Percentiles rank a stretch among this genome's conserved stretches.
phyloP scores from a whole-genome alignment of 2,113 vertebrate species.

The Galbula dea region DNA sequence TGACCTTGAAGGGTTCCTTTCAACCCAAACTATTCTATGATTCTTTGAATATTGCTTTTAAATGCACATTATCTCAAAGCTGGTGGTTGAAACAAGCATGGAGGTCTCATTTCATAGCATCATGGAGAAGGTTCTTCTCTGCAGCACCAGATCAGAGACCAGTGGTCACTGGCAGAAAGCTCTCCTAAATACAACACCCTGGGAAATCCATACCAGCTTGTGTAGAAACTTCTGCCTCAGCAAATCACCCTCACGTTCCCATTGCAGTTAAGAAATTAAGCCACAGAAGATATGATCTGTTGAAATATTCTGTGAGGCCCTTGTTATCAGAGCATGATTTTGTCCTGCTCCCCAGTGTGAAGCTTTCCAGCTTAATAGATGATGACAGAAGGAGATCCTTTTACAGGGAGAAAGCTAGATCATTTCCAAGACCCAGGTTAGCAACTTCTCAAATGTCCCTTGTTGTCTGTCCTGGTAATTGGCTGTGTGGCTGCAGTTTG shows the following conservation, averaged over 20 bases:
- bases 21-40: no score
- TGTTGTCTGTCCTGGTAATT: constrained; percentile 54
- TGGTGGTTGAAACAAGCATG: neutral
- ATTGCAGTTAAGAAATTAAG: neutral
- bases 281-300: neutral
- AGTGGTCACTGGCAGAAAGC: neutral
- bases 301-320: neutral
- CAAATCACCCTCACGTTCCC: neutral
- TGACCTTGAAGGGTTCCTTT: no score
- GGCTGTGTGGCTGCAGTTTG: constrained; percentile 43
- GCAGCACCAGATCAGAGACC: accelerated
- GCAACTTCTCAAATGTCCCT: constrained; percentile 59
- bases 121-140: neutral
- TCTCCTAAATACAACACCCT: accelerated
- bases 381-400: constrained; percentile 44
- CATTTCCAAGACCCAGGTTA: constrained; percentile 29
- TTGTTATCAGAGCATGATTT: neutral
- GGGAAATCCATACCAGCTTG: accelerated
- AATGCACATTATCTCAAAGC: accelerated
- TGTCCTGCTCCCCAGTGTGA: neutral
- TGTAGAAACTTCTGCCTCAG: neutral
- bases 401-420: constrained; percentile 31
- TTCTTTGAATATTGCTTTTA: neutral
- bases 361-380: constrained; percentile 31
- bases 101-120: neutral